Percentiles rank a stretch among this genome's conserved stretches.
Evolutionary conservation across 2,888 invertebrate genomes (phyloP).

Genomic region (Chalcosyrphus nemorum): DNA sequence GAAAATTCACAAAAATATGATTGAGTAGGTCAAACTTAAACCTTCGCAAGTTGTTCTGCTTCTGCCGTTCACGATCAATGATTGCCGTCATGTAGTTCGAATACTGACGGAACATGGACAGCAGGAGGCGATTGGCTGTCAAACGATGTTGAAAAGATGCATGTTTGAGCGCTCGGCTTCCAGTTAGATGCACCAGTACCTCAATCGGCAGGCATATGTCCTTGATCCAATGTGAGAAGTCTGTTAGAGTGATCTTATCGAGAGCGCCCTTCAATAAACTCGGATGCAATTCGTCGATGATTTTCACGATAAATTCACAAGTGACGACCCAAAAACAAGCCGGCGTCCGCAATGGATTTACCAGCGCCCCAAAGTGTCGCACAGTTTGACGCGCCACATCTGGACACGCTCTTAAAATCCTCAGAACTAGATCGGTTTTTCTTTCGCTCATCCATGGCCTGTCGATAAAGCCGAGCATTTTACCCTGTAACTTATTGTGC

Average conservation of each 20-base stretch:
- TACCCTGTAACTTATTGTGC: conserved; percentile 79
- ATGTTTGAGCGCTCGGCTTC: conserved; percentile 72
- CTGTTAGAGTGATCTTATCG: conserved; percentile 79
- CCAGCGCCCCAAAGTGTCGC: conserved; percentile 84
- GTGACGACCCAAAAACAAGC: conserved; percentile 74
- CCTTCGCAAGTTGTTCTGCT: conserved; percentile 78
- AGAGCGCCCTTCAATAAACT: conserved; percentile 75
- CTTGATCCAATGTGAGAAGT: conserved; percentile 79
- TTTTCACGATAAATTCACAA: conserved; percentile 75
- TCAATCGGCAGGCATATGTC: conserved; percentile 79
- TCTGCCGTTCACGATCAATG: conserved; percentile 77
- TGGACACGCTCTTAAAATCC: conserved; percentile 87
- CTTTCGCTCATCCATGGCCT: conserved; percentile 87
- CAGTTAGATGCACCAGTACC: conserved; percentile 76
- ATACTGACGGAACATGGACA: conserved; percentile 82
- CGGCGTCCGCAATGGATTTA: conserved; percentile 83
- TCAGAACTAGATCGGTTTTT: conserved; percentile 85
- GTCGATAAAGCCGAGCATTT: conserved; percentile 85
- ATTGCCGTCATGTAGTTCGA: conserved; percentile 79
- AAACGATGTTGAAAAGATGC: conserved; percentile 78
- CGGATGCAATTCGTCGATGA: conserved; percentile 78
- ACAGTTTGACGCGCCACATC: conserved; percentile 87
- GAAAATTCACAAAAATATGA: conserved; percentile 80
- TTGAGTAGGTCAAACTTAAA: conserved; percentile 81
- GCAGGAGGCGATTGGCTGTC: conserved; percentile 79